A percentile compares a stretch with the other conserved stretches of the same genome.
Evolutionary conservation across 1,140 invertebrate species (phyloP).

Genomic region (Drosophila rhopaloa): DNA sequence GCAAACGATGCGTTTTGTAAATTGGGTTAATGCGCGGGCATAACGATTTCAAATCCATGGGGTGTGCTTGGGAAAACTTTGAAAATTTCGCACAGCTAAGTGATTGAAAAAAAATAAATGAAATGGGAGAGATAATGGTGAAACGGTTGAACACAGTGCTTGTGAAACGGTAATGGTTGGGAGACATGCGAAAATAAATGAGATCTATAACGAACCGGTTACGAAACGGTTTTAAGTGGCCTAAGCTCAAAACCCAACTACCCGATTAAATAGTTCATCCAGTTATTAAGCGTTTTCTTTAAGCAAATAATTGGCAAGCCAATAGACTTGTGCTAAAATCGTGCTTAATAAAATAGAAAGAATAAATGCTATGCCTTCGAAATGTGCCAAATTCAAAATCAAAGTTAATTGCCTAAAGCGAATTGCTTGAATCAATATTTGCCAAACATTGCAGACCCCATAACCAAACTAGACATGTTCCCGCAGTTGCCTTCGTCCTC

Average conservation of each 20-base stretch:
- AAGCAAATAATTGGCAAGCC: no score
- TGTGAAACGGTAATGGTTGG: constrained; percentile 2
- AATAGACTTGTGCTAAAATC: no score
- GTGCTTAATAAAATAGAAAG: no score
- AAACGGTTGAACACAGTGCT: not conserved
- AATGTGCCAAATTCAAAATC: not conserved
- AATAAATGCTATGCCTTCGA: not conserved
- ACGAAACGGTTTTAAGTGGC: not conserved
- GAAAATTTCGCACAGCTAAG: constrained; percentile 25
- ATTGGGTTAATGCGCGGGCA: constrained; percentile 49
- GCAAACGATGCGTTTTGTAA: constrained; percentile 34
- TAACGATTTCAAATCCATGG: constrained; percentile 40
- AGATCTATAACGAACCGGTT: not conserved
- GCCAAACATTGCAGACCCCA: constrained; percentile 1
- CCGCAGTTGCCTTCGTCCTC: constrained; percentile 3
- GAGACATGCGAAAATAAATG: not conserved
- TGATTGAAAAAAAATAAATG: constrained; percentile 16
- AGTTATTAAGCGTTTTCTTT: no score
- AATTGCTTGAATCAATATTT: constrained; percentile 65
- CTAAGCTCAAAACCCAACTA: no score
- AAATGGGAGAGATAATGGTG: constrained; percentile 10
- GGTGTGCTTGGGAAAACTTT: constrained; percentile 27
- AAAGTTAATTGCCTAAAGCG: constrained; percentile 5
- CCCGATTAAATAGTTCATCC: no score
- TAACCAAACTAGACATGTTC: constrained; percentile 1